Evolutionary conservation across 2,113 vertebrate genomes (phyloP), one percentile per base, ranked within the genome.

Genomic region (Semicossyphus pulcher): DNA sequence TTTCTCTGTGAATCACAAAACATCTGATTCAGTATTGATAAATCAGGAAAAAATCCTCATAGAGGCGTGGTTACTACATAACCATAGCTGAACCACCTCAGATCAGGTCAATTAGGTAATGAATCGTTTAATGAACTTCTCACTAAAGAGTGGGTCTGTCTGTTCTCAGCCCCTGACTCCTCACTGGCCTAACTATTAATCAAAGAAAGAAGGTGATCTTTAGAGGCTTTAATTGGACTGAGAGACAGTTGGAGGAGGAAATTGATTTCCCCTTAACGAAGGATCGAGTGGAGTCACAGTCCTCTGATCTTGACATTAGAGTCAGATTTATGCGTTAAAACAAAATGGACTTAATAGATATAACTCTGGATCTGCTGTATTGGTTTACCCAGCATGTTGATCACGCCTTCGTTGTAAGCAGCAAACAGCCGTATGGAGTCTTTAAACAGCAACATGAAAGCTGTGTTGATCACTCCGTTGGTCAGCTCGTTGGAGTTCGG

Each of bases 401-500:
- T 98, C 86, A 98, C 96, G 29, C 97, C 97, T 91, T 98, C 97
- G 10, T 98, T 98, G 87, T 98, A 98, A 7, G 96, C 96, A 18
- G 97, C 97, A 7, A 98, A 98, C 89, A 98, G 94, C 90, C 97
- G 95, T 92, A 98, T 97, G 91, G 96, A 96, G 90, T 98, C 97
- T 94, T 98, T 98, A 91, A 98, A 98, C 79, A 98, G 95, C 52
- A 98, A 92, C 97, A 98, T 97, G 93, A 98, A 98, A 58, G 96
- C 97, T 77, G 96, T 95, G 92, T 98, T 98, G 93, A 98, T 97
- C 89, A 98, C 96, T 14, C 97, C 97, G 59, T 98, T 98, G 88
- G 97, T 98, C 80, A 98, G 96, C 89, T 98, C 97, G 52, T 98
- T 98, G 82, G 97, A 96, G 93, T 97, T 97, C 44, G 97, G 97